Base-by-base conservation (phyloP, 2,888 invertebrate genomes). In the Brachypalpus laphriformis region DNA sequence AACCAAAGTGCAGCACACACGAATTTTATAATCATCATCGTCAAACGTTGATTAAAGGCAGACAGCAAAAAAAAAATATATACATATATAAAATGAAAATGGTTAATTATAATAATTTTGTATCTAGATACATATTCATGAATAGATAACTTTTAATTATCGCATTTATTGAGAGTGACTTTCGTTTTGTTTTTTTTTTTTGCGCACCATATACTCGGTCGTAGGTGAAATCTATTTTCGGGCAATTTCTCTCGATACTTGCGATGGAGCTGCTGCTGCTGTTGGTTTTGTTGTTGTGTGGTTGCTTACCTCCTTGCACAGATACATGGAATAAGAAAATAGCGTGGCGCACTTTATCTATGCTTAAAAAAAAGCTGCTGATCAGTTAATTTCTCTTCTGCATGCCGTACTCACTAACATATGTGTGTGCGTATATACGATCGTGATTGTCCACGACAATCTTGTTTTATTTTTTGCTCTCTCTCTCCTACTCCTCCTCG, bases 191-290 rank as follows among this genome's bases (percentile, higher is more conserved):
- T 61, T 72, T 54, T 25, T 42, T 49, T 51, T 61, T 72, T 54
- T 78, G 83, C 83, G 80, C 74, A 80, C 56, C 63, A 45, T 34
- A 34, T 34, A 45, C 2, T 16, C 63, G 54, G 25, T 56, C 45
- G 42, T 80, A 70, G 83, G 75, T 80, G 81, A 70, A 75, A 81
- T 81, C 83, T 83, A 81, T 75, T 83, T 83, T 74, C 61, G 80
- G 68, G 16, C 49, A 63, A 42, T 83, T 83, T 83, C 82, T 49
- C 82, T 70, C 40, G 54, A 56, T 51, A 80, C 56, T 74, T n/a
- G n/a, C n/a, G 37, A 54, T n/a, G 25, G 25, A 25, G 42, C 20
- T 49, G 31, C 1, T 57, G n/a, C 14, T 8, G 49, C 9, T n/a
- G n/a, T n/a, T n/a, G n/a, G n/a, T n/a, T n/a, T 25, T 40, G 25